phyloP scores from a whole-genome alignment of 2,797 vertebrate species.

The Tenualosa ilisha region DNA sequence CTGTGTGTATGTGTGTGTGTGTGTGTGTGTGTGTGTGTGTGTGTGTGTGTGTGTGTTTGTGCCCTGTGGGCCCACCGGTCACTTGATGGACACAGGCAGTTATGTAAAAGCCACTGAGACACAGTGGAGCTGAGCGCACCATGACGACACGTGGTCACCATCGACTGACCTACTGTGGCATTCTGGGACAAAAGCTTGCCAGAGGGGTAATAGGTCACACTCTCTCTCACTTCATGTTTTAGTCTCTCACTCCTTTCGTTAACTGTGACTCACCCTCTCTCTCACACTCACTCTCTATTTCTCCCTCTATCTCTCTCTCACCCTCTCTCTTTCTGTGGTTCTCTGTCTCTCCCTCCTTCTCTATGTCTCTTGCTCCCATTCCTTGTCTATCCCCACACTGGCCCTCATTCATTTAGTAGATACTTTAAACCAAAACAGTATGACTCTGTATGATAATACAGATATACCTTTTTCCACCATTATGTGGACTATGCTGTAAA shows the following conservation, averaged over 20 bases:
- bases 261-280: not conserved
- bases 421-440: not conserved
- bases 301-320: not conserved
- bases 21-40: not conserved
- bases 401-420: not conserved
- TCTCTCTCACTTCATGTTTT: not conserved
- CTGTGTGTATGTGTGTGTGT: not conserved
- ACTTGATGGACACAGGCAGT: not conserved
- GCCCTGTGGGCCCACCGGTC: not conserved
- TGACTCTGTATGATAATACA: not conserved
- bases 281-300: not conserved
- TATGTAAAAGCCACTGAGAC: slow-evolving; percentile 5
- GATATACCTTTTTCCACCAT: too few species aligned
- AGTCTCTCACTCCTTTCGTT: not conserved
- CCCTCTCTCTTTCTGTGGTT: not conserved
- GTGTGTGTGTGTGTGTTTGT: not conserved
- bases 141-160: slow-evolving; percentile 3
- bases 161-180: slow-evolving; percentile 28
- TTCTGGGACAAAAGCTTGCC: slow-evolving; percentile 22
- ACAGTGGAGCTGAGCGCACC: not conserved
- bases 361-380: not conserved
- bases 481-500: too few species aligned
- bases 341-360: not conserved
- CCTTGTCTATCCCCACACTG: not conserved
- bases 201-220: slow-evolving; percentile 2